phyloP scores from a whole-genome alignment of 2,113 vertebrate genomes.

The Physeter macrocephalus region DNA sequence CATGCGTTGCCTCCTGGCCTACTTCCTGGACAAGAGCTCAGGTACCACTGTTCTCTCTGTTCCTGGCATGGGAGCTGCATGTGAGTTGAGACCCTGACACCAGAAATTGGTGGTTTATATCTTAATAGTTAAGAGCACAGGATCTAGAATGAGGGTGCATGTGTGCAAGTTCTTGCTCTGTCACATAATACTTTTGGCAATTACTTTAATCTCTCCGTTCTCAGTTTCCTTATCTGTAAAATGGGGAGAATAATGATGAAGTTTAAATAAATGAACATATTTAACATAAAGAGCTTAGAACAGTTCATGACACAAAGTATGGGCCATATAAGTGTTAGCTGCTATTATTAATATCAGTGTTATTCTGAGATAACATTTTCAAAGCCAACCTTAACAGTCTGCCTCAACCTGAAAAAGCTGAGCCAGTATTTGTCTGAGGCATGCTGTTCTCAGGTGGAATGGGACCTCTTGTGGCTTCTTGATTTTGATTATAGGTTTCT shows the following conservation, averaged over 20 bases:
- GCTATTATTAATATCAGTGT: conserved; percentile 2
- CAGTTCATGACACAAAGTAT: neutral
- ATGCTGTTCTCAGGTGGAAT: neutral
- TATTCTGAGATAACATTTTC: conserved; percentile 19
- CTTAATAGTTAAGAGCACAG: neutral
- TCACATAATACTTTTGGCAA: neutral
- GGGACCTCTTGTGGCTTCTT: neutral
- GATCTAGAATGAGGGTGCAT: neutral
- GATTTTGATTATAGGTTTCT: conserved; percentile 7
- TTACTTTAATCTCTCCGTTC: neutral
- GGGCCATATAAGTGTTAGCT: neutral
- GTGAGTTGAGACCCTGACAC: conserved; percentile 9
- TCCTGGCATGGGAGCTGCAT: neutral
- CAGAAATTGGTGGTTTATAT: neutral
- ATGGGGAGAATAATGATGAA: neutral
- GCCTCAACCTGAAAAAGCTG: neutral
- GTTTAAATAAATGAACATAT: conserved; percentile 9
- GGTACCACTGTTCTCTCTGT: conserved; percentile 70
- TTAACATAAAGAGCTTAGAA: conserved; percentile 7
- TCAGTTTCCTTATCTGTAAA: conserved; percentile 29
- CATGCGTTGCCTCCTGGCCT: conserved; percentile 93
- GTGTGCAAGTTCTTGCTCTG: neutral
- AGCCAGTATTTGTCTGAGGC: conserved; percentile 9
- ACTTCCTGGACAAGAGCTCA: conserved; percentile 93
- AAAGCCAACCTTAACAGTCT: neutral